Percentiles rank a stretch among this genome's conserved stretches.
Evolutionary conservation across 1,140 invertebrate genomes (phyloP).

Genomic region (Papilio xuthus): DNA sequence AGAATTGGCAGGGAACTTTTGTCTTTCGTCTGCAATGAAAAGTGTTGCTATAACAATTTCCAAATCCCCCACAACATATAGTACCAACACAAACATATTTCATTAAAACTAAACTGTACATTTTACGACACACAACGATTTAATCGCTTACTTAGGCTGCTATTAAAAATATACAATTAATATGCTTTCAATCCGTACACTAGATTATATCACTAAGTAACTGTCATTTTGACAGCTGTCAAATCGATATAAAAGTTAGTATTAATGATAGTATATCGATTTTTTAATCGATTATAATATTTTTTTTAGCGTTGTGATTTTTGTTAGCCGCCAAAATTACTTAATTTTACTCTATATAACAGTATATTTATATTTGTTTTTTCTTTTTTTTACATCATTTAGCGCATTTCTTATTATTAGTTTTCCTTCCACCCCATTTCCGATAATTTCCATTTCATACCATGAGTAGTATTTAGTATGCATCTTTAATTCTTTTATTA

Average conservation of each 20-base stretch:
- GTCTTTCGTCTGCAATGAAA: conserved; percentile 66
- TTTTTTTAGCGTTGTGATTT: not conserved
- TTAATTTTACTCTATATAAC: not conserved
- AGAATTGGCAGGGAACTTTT: conserved; percentile 59
- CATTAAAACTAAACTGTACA: conserved; percentile 45
- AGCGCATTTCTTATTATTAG: not conserved
- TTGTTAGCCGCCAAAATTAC: not conserved
- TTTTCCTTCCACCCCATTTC: not conserved
- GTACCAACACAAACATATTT: conserved; percentile 39
- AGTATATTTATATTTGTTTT: not conserved
- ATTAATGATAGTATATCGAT: not conserved
- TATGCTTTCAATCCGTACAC: conserved; percentile 30
- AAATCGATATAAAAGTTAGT: not conserved
- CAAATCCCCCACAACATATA: conserved; percentile 33
- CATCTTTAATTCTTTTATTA: not conserved
- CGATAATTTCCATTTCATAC: not conserved
- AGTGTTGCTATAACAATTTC: conserved; percentile 46
- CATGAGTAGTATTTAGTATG: conserved; percentile 4
- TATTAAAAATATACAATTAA: conserved; percentile 32
- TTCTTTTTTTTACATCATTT: not conserved
- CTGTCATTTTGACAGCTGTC: conserved; percentile 17
- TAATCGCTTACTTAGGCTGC: conserved; percentile 54
- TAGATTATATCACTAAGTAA: not conserved
- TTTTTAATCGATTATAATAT: not conserved
- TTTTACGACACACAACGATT: conserved; percentile 51